These are phyloP conservation scores for Germaria angustata DNA, from an alignment of 2,888 invertebrate species.

Conservation along the genomic window DNA sequence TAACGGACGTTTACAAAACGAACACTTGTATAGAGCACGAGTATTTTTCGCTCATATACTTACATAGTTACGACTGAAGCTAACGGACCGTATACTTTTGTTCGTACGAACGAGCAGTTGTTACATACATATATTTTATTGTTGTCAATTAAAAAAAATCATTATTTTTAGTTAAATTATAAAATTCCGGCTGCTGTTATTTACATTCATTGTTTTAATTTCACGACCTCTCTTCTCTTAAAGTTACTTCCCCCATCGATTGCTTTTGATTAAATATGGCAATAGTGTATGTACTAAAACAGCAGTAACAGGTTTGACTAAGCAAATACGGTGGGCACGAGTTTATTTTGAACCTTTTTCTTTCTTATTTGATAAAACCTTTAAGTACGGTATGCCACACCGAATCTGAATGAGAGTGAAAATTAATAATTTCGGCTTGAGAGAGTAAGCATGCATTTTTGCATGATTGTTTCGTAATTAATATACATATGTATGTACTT, in stretches of 20 bases:
- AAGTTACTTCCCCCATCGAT: not conserved
- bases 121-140: not conserved
- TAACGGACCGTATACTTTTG: constrained; percentile 30
- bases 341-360: not conserved
- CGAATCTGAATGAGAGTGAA: not conserved
- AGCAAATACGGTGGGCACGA: not conserved
- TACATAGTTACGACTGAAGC: constrained; percentile 27
- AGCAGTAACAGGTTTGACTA: not conserved
- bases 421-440: too few relatives aligned
- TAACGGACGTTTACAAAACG: constrained; percentile 20
- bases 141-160: constrained; percentile 11
- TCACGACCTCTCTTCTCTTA: not conserved
- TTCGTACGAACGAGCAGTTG: too few relatives aligned
- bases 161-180: constrained; percentile 21
- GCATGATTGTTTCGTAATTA: too few relatives aligned
- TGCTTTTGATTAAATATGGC: too few relatives aligned
- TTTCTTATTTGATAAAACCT: not conserved
- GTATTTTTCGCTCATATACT: constrained; percentile 9
- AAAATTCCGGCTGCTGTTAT: not conserved
- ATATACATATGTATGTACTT: too few relatives aligned
- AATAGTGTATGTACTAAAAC: not conserved
- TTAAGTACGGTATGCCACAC: not conserved
- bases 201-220: constrained; percentile 2
- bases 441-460: too few relatives aligned
- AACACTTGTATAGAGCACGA: not conserved